Percentiles rank a stretch among this genome's conserved stretches.
phyloP scores from a whole-genome alignment of 2,113 vertebrate species.

The Eclectus roratus region DNA sequence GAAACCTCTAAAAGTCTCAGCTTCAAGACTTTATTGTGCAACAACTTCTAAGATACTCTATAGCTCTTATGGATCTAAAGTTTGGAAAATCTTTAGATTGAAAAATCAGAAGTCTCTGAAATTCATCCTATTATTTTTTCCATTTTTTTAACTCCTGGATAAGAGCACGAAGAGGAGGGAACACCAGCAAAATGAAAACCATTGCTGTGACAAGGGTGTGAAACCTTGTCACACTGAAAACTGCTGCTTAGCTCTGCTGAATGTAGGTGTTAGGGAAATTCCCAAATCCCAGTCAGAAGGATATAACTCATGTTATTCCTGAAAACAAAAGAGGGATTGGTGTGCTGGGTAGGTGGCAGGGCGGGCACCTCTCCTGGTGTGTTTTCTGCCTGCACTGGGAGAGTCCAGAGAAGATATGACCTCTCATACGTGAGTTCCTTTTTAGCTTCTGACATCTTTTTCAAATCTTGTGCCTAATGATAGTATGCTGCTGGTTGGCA shows the following conservation, averaged over 20 bases:
- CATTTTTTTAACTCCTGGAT: background rate
- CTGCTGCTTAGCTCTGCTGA: background rate
- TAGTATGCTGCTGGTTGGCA: background rate
- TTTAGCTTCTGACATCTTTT: background rate
- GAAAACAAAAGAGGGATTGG: background rate
- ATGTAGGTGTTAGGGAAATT: background rate
- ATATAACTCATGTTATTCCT: background rate
- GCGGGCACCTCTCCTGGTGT: background rate
- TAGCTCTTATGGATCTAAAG: background rate
- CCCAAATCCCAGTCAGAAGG: background rate
- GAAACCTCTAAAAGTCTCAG: background rate
- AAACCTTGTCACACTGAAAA: background rate
- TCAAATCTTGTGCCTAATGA: background rate
- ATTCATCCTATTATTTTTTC: background rate
- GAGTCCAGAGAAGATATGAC: accelerated
- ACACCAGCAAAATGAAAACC: background rate
- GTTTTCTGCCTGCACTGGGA: background rate
- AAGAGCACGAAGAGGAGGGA: background rate
- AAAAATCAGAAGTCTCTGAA: background rate
- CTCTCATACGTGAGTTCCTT: background rate
- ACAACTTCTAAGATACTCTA: background rate
- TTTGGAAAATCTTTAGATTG: background rate
- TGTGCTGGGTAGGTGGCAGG: accelerated
- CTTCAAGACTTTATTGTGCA: background rate
- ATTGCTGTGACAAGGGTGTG: background rate